A percentile compares a stretch with the other conserved stretches of the same genome.
Conservation (phyloP, 2,113 vertebrate species). For the Trogon melanurus region DNA sequence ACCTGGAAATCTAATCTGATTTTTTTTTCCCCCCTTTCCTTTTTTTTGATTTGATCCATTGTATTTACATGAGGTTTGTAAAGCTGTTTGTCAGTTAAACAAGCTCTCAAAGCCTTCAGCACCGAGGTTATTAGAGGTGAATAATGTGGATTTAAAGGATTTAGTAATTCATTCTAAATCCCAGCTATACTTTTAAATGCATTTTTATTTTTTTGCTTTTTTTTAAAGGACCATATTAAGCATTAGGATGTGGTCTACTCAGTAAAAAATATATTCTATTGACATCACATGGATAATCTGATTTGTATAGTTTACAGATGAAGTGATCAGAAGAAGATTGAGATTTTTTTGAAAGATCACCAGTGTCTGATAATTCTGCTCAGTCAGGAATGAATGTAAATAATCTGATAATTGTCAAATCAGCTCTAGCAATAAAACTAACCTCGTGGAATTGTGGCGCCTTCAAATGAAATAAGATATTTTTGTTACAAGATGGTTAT, state of each 20-base stretch:
- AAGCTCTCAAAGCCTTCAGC: slow-evolving; percentile 12
- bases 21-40: not conserved
- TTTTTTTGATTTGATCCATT: not conserved
- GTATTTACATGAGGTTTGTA: slow-evolving; percentile 41
- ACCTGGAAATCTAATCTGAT: not conserved
- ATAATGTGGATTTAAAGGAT: slow-evolving; percentile 65
- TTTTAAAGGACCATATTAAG: not conserved
- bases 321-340: slow-evolving; percentile 1
- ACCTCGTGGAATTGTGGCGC: not conserved
- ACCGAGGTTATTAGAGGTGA: slow-evolving; percentile 63
- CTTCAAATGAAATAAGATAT: not conserved
- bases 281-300: slow-evolving; percentile 28
- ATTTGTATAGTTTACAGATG: slow-evolving; percentile 10
- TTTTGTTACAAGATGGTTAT: not conserved
- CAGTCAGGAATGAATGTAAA: not conserved
- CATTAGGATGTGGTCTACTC: not conserved
- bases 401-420: not conserved
- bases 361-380: not conserved
- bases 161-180: slow-evolving; percentile 66
- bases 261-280: slow-evolving; percentile 9
- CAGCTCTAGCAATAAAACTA: not conserved
- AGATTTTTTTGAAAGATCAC: not conserved
- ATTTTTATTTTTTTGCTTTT: not conserved
- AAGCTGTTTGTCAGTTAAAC: slow-evolving; percentile 45
- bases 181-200: slow-evolving; percentile 34